phyloP scores from a whole-genome alignment of 2,113 vertebrate genomes.

The Rhodinocichla rosea region DNA sequence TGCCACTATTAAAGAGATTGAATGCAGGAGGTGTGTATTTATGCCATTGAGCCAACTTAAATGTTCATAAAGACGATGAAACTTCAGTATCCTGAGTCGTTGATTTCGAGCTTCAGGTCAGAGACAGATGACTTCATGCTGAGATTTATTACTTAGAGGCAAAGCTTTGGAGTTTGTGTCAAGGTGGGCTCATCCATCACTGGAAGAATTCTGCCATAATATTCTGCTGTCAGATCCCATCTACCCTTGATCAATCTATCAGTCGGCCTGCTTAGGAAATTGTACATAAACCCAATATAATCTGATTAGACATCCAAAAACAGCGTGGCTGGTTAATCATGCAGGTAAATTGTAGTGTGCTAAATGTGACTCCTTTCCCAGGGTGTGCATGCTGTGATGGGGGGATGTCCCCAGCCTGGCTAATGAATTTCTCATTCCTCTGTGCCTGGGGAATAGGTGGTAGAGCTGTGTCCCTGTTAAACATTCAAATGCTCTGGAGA shows the following conservation, averaged over 20 bases:
- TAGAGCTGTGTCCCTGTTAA: background rate
- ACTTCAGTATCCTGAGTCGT: constrained; percentile 35
- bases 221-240: constrained; percentile 48
- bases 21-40: constrained; percentile 39
- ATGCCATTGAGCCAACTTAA: constrained; percentile 42
- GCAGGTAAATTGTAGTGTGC: constrained; percentile 48
- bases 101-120: constrained; percentile 63
- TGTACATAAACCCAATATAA: constrained; percentile 31
- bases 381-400: background rate
- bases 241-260: constrained; percentile 53
- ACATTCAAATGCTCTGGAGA: background rate
- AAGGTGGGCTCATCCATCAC: constrained; percentile 55
- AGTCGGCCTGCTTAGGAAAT: constrained; percentile 47
- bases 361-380: background rate
- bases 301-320: constrained; percentile 22
- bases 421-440: constrained; percentile 22
- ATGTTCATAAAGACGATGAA: constrained; percentile 52
- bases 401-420: background rate
- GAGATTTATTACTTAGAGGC: constrained; percentile 58
- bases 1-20: constrained; percentile 59
- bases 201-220: constrained; percentile 40
- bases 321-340: constrained; percentile 30
- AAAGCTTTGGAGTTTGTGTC: constrained; percentile 59
- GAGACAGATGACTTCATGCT: constrained; percentile 64
- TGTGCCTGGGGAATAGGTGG: background rate